Percentiles rank a stretch among this genome's conserved stretches.
These are phyloP conservation scores for Eucriotettix oculatus DNA, from an alignment of 2,888 invertebrate genomes.

Conservation along the genomic window DNA sequence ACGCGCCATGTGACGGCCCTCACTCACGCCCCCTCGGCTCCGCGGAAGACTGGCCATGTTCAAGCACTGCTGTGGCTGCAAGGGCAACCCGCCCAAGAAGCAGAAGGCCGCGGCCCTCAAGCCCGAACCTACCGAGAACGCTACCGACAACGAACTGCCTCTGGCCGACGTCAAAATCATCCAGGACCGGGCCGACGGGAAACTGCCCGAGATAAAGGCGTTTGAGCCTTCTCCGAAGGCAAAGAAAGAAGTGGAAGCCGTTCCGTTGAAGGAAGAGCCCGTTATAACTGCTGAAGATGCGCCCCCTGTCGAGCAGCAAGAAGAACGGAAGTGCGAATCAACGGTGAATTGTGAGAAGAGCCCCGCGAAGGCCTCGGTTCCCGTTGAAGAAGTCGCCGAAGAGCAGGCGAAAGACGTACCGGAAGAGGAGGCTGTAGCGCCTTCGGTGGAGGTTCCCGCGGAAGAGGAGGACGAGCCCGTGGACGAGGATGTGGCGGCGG, in stretches of 20 bases:
- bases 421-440: not conserved
- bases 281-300: not conserved
- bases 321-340: not conserved
- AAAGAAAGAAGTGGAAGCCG: not conserved
- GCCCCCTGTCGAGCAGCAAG: not conserved
- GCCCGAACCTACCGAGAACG: not conserved
- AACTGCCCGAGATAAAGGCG: not conserved
- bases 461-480: not conserved
- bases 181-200: not conserved
- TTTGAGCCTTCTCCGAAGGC: not conserved
- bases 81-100: conserved; percentile 6
- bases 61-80: conserved; percentile 15
- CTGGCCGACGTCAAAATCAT: not conserved
- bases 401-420: not conserved
- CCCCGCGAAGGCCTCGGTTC: not conserved
- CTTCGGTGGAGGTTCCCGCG: not conserved
- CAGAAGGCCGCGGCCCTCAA: not conserved
- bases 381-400: not conserved
- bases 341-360: not conserved
- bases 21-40: not conserved
- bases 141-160: not conserved
- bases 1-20: no score
- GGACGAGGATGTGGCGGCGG: not conserved
- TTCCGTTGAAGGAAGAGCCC: not conserved
- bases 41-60: conserved; percentile 5